Evolutionary conservation across 2,888 invertebrate genomes (phyloP), one percentile per base, ranked within the genome.

Genomic region (Perizoma affinitatum): DNA sequence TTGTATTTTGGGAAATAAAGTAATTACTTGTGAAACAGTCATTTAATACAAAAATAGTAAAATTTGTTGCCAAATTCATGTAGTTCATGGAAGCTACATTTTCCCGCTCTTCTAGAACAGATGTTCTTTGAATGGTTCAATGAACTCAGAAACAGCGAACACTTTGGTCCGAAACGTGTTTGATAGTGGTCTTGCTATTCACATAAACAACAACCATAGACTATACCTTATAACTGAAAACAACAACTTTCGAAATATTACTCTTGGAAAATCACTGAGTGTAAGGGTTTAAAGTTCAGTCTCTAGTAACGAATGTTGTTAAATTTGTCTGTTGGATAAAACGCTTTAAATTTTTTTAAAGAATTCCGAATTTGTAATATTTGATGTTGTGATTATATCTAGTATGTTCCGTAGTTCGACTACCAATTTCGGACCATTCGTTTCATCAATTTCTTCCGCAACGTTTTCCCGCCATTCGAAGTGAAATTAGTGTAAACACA

Each of bases 51-150:
- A 36, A 10, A 42, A 42, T 10, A 10, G 42, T n/a, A 3, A 10
- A 6, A 8, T 10, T 1, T 4, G 10, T 42, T n/a, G 42, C 6
- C 10, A 42, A 10, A 0, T 42, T 10, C 4, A n/a, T 5, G 45
- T 40, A 50, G 4, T 11, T n/a, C 4, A 8, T 49, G 61, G 64
- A 61, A 60, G 57, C 34, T 6, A 10, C 9, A 41, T 53, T 10
- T 42, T 56, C 55, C 55, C 63, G 63, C 59, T 43, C 10, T 38
- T 51, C 33, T 55, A 9, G n/a, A n/a, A 49, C 61, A 61, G 60
- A 54, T 61, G 64, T 41, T 51, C 55, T 47, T 42, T 64, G 61
- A 73, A 9, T 73, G 69, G 75, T 54, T 70, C 67, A 66, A 59
- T 69, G 67, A 68, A 63, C 58, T 63, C 63, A 61, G 11, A 40